Evolutionary conservation across 2,888 invertebrate species (phyloP).

Genomic region (Zygogramma bicolorata): DNA sequence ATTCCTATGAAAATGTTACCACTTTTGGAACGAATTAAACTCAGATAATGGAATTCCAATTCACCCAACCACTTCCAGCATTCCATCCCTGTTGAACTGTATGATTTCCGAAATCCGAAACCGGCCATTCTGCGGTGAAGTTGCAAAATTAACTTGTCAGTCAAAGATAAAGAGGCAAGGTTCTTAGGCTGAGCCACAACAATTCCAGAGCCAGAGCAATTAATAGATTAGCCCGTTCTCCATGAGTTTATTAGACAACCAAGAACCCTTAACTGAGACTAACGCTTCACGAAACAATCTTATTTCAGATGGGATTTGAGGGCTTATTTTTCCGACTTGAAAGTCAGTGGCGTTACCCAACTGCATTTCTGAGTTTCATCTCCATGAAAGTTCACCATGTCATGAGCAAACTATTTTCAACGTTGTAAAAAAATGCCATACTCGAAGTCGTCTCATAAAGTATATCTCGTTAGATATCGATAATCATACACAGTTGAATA

Average conservation of each 20-base stretch:
- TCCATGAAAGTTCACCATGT: too few species aligned
- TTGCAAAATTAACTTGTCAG: slow-evolving; percentile 37
- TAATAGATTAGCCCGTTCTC: slow-evolving; percentile 39
- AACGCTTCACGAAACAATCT: slow-evolving; percentile 19
- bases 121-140: not conserved
- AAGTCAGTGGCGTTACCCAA: not conserved
- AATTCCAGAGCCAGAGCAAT: slow-evolving; percentile 30
- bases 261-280: slow-evolving; percentile 20
- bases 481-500: too few species aligned
- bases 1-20: too few species aligned
- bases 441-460: too few species aligned
- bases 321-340: not conserved
- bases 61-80: not conserved
- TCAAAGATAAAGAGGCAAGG: slow-evolving; percentile 24
- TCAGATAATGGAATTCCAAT: not conserved
- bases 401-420: too few species aligned
- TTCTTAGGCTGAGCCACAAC: slow-evolving; percentile 23
- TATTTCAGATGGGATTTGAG: slow-evolving; percentile 8
- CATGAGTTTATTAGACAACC: slow-evolving; percentile 33
- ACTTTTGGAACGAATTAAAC: not conserved
- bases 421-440: too few species aligned
- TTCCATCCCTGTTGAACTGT: not conserved
- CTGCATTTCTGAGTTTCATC: too few species aligned
- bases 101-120: not conserved
- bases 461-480: too few species aligned